Base-by-base conservation (phyloP, 2,797 vertebrate species). In the Ciconia nigra region DNA sequence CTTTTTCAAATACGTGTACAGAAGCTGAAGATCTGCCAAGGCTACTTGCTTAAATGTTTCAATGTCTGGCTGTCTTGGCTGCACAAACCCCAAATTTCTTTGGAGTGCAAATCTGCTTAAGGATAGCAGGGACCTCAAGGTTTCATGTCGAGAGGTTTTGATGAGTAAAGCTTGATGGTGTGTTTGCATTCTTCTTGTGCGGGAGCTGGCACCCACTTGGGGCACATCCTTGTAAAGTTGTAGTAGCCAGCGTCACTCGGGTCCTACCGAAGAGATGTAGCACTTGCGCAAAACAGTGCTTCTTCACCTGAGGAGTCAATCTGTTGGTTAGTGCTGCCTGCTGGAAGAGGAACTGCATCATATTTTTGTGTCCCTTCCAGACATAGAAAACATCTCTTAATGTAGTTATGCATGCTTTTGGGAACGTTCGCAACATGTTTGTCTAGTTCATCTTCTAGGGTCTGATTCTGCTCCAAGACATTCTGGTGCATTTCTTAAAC, bases 231-330 rank as follows among this genome's bases (percentile, higher is more conserved):
- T n/a, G 31, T n/a, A 2, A 33, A 35, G 13, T 6, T 37, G 6
- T 2, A 46, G 57, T 25, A 49, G 58, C 46, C 25, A 17, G 24
- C 2, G 5, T 51, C 21, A 1, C 37, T 41, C 0, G 1, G 17
- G 61, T 61, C 26, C 28, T 33, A 4, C 9, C 1, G 11, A 54
- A 26, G 11, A 29, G 26, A 15, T 18, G 33, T 14, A 41, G 37
- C 10, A 8, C 29, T 22, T 0, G 2, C 25, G 37, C 25, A 42
- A 49, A 42, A 4, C 5, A 4, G 25, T 22, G 52, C 25, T 80
- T 35, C 57, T 35, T 71, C 31, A 10, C 16, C 31, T 6, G 35
- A 44, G 26, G 58, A 18, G 33, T 58, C 17, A 0, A 20, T 5
- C 58, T 24, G 37, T 58, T 19, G 37, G 8, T 51, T 51, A 19